Evolutionary conservation across 2,888 invertebrate genomes (phyloP).

Genomic region (Eupeodes latifasciatus): DNA sequence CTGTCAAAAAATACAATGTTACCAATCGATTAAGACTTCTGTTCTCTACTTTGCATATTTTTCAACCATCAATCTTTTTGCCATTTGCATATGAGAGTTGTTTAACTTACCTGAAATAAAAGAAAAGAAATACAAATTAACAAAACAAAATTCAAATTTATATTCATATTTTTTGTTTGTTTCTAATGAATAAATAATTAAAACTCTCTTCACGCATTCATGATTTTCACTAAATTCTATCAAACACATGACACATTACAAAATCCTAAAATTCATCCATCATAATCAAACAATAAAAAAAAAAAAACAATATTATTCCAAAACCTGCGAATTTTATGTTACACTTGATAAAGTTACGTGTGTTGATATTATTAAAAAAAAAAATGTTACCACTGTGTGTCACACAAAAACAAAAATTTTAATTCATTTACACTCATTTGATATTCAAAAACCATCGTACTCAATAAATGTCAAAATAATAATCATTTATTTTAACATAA

Average conservation of each 20-base stretch:
- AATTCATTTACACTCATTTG: conserved; percentile 38
- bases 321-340: conserved; percentile 5
- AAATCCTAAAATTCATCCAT: background rate
- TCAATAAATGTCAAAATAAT: conserved; percentile 58
- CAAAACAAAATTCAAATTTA: conserved; percentile 5
- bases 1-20: no score
- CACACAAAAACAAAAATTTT: background rate
- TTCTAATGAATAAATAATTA: background rate
- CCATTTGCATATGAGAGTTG: background rate
- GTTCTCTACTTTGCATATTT: background rate
- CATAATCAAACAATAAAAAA: background rate
- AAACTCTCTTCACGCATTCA: conserved; percentile 14
- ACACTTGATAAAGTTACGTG: conserved; percentile 8
- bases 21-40: background rate
- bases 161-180: background rate
- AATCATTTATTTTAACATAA: conserved; percentile 63
- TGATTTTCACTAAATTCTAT: conserved; percentile 40
- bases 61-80: no score
- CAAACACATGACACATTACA: conserved; percentile 16
- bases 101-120: conserved; percentile 63
- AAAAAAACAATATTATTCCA: background rate
- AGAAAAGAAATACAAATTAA: conserved; percentile 34
- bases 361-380: background rate
- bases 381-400: background rate
- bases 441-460: conserved; percentile 55